phyloP scores from a whole-genome alignment of 2,888 invertebrate species.

The Rhagonycha fulva region DNA sequence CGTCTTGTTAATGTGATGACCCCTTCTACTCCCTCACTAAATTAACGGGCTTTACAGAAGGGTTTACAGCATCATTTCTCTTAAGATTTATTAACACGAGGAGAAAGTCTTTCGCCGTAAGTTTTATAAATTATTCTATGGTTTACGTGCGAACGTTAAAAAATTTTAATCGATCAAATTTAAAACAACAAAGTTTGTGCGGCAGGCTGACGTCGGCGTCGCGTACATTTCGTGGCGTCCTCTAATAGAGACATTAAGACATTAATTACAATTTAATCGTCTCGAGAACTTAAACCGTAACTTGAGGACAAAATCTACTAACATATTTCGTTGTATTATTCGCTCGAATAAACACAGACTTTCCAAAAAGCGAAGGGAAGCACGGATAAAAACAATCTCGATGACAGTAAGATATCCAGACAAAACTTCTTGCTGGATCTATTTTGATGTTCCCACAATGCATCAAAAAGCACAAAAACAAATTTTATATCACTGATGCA shows the following conservation, averaged over 20 bases:
- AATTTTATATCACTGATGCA: background rate
- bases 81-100: slow-evolving; percentile 16
- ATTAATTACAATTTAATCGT: slow-evolving; percentile 26
- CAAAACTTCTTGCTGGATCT: background rate
- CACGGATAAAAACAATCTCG: slow-evolving; percentile 2
- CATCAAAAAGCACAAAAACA: background rate
- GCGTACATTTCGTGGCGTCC: background rate
- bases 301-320: slow-evolving; percentile 9
- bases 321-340: slow-evolving; percentile 22
- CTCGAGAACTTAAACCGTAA: background rate
- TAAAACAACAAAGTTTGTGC: background rate
- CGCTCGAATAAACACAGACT: slow-evolving; percentile 20
- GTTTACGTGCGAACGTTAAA: background rate
- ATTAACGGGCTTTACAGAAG: slow-evolving; percentile 24
- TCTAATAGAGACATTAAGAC: slow-evolving; percentile 19
- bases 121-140: slow-evolving; percentile 2
- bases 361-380: slow-evolving; percentile 3
- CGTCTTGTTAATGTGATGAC: slow-evolving; percentile 44
- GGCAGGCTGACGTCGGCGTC: slow-evolving; percentile 4
- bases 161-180: background rate
- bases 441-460: background rate
- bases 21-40: slow-evolving; percentile 24
- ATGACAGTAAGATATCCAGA: slow-evolving; percentile 3
- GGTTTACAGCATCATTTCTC: slow-evolving; percentile 21
- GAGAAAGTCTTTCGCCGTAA: background rate